Evolutionary conservation across 1,140 invertebrate genomes (phyloP).

Genomic region (Sesamia nonagrioides): DNA sequence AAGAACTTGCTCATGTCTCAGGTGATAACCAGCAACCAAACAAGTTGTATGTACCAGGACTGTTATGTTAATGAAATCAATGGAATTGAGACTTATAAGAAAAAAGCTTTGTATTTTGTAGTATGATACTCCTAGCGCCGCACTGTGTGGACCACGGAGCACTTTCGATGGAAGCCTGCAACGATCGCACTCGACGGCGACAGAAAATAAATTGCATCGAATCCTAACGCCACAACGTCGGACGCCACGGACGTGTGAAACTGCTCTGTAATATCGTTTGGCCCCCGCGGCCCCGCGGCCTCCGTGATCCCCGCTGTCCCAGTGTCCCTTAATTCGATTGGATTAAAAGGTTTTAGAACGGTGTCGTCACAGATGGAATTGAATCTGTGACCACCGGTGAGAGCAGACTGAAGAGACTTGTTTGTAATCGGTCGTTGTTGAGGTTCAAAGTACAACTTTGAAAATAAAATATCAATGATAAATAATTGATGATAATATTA

Average conservation of each 20-base stretch:
- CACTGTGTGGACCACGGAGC: background rate
- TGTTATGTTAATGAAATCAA: no score
- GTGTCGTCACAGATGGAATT: background rate
- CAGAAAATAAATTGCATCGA: slow-evolving; percentile 33
- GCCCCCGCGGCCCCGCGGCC: background rate
- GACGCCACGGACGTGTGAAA: slow-evolving; percentile 2
- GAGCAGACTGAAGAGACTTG: background rate
- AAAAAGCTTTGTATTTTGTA: no score
- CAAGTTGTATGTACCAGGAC: no score
- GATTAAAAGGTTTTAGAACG: slow-evolving; percentile 37
- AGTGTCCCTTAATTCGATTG: slow-evolving; percentile 52
- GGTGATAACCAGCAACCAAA: background rate
- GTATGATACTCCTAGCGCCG: background rate
- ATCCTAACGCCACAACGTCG: slow-evolving; percentile 23
- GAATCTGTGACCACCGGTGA: background rate
- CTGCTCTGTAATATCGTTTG: slow-evolving; percentile 2
- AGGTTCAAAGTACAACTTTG: no score
- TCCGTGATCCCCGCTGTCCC: background rate
- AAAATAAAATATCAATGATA: no score
- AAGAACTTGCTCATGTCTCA: background rate
- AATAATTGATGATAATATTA: no score
- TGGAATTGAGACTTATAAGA: no score
- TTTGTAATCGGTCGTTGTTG: background rate
- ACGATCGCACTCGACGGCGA: background rate
- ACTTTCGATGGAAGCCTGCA: slow-evolving; percentile 9